Percentiles rank a stretch among this genome's conserved stretches.
Conservation (phyloP, 2,113 vertebrate genomes). For the Diadophis punctatus region DNA sequence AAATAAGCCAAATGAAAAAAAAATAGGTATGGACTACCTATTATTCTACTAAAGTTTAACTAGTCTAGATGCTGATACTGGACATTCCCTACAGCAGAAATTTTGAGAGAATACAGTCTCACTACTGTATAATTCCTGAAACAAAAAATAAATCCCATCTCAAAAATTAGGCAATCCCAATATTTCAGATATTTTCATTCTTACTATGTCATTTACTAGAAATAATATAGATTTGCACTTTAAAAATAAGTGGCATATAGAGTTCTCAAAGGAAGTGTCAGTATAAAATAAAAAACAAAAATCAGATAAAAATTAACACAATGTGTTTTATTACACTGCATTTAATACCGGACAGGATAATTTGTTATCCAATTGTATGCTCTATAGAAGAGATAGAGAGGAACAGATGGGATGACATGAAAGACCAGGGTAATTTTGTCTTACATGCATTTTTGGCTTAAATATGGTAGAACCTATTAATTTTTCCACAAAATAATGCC, state of each 20-base stretch:
- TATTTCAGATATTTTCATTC: neutral
- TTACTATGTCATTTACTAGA: neutral
- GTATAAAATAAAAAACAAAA: neutral
- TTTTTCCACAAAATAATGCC: neutral
- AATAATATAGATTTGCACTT: neutral
- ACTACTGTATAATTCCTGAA: neutral
- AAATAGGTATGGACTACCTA: too few species aligned
- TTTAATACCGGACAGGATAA: neutral
- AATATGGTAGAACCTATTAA: neutral
- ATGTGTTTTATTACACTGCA: neutral
- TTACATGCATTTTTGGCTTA: neutral
- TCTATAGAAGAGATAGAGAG: neutral
- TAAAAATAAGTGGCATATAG: neutral
- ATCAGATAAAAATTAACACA: neutral
- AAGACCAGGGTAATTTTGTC: neutral
- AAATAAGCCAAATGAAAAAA: neutral
- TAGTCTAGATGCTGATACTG: neutral
- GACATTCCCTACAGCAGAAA: neutral
- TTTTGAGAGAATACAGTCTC: neutral
- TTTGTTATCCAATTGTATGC: neutral
- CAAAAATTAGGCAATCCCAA: neutral
- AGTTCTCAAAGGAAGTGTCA: neutral
- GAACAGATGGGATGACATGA: neutral
- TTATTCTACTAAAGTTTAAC: neutral
- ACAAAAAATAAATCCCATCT: neutral